Percentiles rank a stretch among this genome's conserved stretches.
Conservation (phyloP, 2,113 vertebrate genomes). For the Brachionichthys hirsutus region DNA sequence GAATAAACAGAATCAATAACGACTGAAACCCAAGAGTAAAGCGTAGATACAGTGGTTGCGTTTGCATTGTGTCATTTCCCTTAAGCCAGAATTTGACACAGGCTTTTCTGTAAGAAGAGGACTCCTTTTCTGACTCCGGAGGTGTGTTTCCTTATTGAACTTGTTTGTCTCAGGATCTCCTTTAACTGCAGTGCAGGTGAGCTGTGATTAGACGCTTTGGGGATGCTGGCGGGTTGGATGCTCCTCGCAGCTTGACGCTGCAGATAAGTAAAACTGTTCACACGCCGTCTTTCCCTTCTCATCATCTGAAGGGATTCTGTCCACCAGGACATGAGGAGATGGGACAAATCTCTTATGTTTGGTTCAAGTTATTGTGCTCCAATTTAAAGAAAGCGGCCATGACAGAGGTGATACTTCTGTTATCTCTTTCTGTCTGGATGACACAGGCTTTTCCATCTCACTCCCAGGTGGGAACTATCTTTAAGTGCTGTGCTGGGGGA, state of each 20-base stretch:
- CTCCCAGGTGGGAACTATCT: constrained; percentile 44
- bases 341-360: constrained; percentile 39
- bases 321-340: constrained; percentile 9
- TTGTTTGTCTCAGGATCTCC: constrained; percentile 24
- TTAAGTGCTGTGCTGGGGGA: no score
- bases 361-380: constrained; percentile 22
- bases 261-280: constrained; percentile 34
- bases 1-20: constrained; percentile 40
- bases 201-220: constrained; percentile 32
- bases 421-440: constrained; percentile 38
- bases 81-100: constrained; percentile 10
- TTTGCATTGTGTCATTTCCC: constrained; percentile 9
- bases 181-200: constrained; percentile 21
- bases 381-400: constrained; percentile 24
- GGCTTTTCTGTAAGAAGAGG: neutral
- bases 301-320: constrained; percentile 29
- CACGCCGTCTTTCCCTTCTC: constrained; percentile 7
- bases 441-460: constrained; percentile 32
- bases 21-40: constrained; percentile 13
- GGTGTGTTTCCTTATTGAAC: constrained; percentile 16
- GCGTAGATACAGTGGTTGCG: constrained; percentile 37
- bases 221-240: constrained; percentile 22
- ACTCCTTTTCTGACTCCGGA: constrained; percentile 11
- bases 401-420: constrained; percentile 37
- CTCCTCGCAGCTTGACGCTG: constrained; percentile 19